Conservation (phyloP, 2,113 vertebrate species). For the Sula dactylatra region DNA sequence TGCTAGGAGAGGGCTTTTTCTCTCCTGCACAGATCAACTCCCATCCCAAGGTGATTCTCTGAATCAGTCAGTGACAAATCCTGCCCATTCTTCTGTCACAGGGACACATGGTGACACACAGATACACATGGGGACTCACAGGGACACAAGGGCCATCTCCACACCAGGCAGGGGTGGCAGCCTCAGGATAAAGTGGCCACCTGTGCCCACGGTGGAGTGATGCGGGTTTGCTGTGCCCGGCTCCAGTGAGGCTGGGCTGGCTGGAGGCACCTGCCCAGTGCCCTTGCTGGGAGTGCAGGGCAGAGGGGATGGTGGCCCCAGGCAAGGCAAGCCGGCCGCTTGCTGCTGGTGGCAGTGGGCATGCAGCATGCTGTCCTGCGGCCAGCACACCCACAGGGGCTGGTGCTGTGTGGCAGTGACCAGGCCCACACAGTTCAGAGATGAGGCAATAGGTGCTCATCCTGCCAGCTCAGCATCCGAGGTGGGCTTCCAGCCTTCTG, state of each 20-base stretch:
- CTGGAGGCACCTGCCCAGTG: neutral
- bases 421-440: neutral
- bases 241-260: neutral
- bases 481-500: neutral
- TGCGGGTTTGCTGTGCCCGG: accelerated
- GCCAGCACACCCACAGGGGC: neutral
- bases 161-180: neutral
- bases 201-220: neutral
- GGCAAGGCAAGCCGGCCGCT: neutral
- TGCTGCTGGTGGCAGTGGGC: neutral
- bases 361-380: accelerated
- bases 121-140: neutral
- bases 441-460: accelerated
- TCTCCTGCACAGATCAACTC: neutral
- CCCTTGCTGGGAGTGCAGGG: too few species aligned
- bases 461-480: neutral
- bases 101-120: neutral
- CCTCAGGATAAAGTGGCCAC: neutral
- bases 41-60: neutral
- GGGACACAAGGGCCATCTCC: neutral
- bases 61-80: neutral
- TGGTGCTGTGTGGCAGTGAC: neutral
- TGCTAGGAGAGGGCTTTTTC: neutral
- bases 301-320: accelerated
- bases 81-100: neutral